Conservation (phyloP, 1,140 invertebrate species). For the Acyrthosiphon pisum region DNA sequence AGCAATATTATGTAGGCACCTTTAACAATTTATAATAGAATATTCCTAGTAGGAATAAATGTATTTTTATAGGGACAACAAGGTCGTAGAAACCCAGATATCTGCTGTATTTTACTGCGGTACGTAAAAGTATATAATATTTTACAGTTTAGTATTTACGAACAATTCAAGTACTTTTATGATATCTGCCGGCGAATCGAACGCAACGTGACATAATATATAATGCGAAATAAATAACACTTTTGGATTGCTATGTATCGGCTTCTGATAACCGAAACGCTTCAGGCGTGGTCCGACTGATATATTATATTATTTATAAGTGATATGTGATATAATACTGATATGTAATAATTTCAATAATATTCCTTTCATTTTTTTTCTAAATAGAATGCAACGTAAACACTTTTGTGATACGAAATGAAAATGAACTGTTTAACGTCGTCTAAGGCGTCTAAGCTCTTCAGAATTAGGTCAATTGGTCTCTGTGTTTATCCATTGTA, state of each 20-base stretch:
- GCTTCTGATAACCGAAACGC: neutral
- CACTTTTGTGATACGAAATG: neutral
- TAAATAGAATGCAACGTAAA: neutral
- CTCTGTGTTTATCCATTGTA: neutral
- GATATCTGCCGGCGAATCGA: neutral
- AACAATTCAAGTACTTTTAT: neutral
- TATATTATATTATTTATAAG: slow-evolving; percentile 20
- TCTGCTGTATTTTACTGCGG: neutral
- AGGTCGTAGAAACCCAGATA: neutral
- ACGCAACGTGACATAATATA: neutral
- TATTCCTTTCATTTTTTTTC: slow-evolving; percentile 15
- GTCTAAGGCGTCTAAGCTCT: neutral
- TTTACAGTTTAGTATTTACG: neutral
- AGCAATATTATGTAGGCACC: no score
- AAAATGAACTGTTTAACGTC: neutral
- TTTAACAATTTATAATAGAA: no score
- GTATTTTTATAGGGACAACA: neutral
- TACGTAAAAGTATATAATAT: neutral
- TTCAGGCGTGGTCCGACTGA: neutral
- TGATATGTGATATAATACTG: slow-evolving; percentile 3
- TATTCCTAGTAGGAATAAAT: neutral
- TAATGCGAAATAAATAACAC: slow-evolving; percentile 16
- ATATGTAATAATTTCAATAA: slow-evolving; percentile 5
- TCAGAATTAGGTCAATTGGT: slow-evolving; percentile 15
- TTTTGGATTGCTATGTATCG: neutral